Evolutionary conservation across 2,113 vertebrate genomes (phyloP).

Genomic region (Elanoides forficatus): DNA sequence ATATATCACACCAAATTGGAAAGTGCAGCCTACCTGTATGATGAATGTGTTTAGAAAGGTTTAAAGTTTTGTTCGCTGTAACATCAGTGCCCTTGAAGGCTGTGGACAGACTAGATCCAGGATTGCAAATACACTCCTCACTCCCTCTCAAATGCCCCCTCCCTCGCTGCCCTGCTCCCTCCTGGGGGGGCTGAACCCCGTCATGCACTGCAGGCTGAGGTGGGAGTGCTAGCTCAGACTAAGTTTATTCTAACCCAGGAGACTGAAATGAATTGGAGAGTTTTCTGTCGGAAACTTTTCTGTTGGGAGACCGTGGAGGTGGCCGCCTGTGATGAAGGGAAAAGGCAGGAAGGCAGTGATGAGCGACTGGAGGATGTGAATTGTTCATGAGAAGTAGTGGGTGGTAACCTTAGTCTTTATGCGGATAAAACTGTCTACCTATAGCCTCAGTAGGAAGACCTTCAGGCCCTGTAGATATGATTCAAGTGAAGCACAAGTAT

Average conservation of each 20-base stretch:
- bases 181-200: neutral
- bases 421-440: neutral
- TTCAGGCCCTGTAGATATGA: neutral
- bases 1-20: neutral
- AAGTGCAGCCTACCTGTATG: neutral
- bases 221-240: neutral
- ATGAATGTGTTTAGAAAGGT: slow-evolving; percentile 9
- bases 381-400: neutral
- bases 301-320: neutral
- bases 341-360: neutral
- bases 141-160: neutral
- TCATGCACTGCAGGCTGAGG: neutral
- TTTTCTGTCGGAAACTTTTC: neutral
- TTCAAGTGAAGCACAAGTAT: neutral
- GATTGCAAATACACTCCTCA: neutral
- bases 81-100: slow-evolving; percentile 6
- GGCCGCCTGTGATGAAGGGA: neutral
- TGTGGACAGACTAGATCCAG: neutral
- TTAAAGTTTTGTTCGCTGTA: neutral
- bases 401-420: neutral
- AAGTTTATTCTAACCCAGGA: neutral
- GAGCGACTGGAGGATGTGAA: accelerated
- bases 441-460: neutral
- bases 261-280: neutral
- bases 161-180: neutral